Evolutionary conservation across 2,888 invertebrate genomes (phyloP).

Genomic region (Gasteruption jaculator): DNA sequence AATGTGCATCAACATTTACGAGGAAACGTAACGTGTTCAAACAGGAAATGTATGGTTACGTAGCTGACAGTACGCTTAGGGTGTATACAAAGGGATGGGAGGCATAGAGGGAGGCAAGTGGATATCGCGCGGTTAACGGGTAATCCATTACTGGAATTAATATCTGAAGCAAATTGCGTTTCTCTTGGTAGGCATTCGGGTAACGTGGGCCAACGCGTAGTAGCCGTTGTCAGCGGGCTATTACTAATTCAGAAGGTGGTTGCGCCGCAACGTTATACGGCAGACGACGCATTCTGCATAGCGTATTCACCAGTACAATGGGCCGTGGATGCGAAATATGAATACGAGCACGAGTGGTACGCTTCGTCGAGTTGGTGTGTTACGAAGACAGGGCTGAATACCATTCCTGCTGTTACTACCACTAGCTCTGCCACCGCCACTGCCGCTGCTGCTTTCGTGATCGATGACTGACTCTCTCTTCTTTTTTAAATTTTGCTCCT

Average conservation of each 20-base stretch:
- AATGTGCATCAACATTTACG: too few relatives aligned
- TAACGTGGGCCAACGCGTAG: conserved; percentile 14
- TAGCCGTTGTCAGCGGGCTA: conserved; percentile 36
- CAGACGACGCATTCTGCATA: conserved; percentile 43
- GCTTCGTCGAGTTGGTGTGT: conserved; percentile 33
- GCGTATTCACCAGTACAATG: conserved; percentile 41
- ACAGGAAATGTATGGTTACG: too few relatives aligned
- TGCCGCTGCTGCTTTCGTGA: conserved; percentile 21
- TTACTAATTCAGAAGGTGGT: conserved; percentile 45
- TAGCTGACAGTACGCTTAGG: too few relatives aligned
- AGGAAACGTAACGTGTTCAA: too few relatives aligned
- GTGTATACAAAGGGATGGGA: not conserved
- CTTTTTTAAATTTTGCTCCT: conserved; percentile 6
- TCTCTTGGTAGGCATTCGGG: conserved; percentile 29
- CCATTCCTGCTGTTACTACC: conserved; percentile 25
- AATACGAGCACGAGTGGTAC: conserved; percentile 37
- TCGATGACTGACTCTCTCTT: conserved; percentile 29
- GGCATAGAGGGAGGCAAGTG: not conserved
- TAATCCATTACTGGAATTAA: conserved; percentile 42
- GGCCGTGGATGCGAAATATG: conserved; percentile 42
- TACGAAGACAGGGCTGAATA: conserved; percentile 30
- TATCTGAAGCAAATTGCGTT: conserved; percentile 39
- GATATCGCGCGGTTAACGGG: conserved; percentile 31
- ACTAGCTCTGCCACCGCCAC: conserved; percentile 27
- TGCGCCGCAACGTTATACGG: conserved; percentile 39